Evolutionary conservation across 2,797 vertebrate species (phyloP), one percentile per base, ranked within the genome.

Genomic region (Pristis pectinata): DNA sequence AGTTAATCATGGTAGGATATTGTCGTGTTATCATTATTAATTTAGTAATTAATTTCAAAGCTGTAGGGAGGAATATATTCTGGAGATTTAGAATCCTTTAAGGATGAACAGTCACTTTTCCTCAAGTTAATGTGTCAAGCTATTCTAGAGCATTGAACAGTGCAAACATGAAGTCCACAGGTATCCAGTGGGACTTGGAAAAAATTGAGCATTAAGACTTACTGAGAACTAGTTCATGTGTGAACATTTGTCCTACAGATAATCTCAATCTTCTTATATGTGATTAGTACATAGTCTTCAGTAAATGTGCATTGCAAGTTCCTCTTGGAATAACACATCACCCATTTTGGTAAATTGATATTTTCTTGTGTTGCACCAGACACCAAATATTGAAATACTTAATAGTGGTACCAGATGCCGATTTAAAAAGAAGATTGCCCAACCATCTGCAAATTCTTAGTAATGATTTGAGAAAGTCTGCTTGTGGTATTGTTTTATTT

Each of bases 1-100:
- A n/a, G 56, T 91, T 91, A 22, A 19, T 22, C 17, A 61, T 64
- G 34, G 7, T 34, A 64, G 7, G 17, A 67, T 67, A 91, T 91
- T 91, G 59, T 67, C 37, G 0, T 19, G 61, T 9, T 67, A 41
- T 59, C 17, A 44, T 80, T 91, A 91, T 91, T 91, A 67, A 19
- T 91, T 91, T 67, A 91, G 1, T 91, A 61, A 67, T 67, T 67
- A 22, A 91, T 91, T 91, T 91, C 87, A 67, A n/a, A 67, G 7
- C 19, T 91, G 19, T 41, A 67, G 7, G 87, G 59, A 67, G n/a
- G 59, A 67, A 19, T 41, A 91, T 41, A 67, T 41, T 17, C 87
- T 67, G 61, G 19, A 91, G 59, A 61, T 10, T 22, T 22, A 53
- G 34, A 87, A 61, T 91, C 59, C 8, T 17, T 64, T 67, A 1